phyloP scores from a whole-genome alignment of 92 coral and sea anemone species.

The Muricea muricata region DNA sequence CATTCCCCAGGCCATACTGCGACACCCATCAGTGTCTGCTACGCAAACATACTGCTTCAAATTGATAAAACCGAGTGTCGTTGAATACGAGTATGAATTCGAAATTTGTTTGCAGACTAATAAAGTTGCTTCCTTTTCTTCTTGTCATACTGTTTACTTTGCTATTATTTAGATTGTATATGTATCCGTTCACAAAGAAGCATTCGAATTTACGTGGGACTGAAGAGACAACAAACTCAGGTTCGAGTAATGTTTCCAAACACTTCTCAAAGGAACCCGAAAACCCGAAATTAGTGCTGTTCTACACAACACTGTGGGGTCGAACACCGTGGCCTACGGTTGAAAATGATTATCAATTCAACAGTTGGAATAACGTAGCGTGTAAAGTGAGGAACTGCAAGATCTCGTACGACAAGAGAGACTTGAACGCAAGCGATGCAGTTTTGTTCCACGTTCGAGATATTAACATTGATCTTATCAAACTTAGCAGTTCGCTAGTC shows the following conservation, averaged over 20 bases:
- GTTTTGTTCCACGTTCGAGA: slow-evolving; percentile 90
- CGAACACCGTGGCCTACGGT: slow-evolving; percentile 82
- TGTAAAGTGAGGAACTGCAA: slow-evolving; percentile 70
- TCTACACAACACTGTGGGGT: slow-evolving; percentile 83
- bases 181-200: no score
- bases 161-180: no score
- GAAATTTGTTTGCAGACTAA: no score
- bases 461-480: slow-evolving; percentile 48
- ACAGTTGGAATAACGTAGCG: slow-evolving; percentile 67
- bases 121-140: no score
- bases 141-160: no score
- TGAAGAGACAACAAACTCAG: not conserved
- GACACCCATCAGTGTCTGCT: no score
- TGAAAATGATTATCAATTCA: slow-evolving; percentile 66
- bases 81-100: no score
- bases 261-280: not conserved
- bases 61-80: no score
- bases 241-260: not conserved
- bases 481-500: slow-evolving; percentile 54
- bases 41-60: no score
- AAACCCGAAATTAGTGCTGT: slow-evolving; percentile 64
- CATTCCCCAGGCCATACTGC: no score
- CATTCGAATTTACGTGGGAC: no score
- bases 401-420: slow-evolving; percentile 73
- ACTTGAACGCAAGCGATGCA: slow-evolving; percentile 72